Base-by-base conservation (phyloP, 2,888 invertebrate genomes). In the Falcaria lacertinaria region DNA sequence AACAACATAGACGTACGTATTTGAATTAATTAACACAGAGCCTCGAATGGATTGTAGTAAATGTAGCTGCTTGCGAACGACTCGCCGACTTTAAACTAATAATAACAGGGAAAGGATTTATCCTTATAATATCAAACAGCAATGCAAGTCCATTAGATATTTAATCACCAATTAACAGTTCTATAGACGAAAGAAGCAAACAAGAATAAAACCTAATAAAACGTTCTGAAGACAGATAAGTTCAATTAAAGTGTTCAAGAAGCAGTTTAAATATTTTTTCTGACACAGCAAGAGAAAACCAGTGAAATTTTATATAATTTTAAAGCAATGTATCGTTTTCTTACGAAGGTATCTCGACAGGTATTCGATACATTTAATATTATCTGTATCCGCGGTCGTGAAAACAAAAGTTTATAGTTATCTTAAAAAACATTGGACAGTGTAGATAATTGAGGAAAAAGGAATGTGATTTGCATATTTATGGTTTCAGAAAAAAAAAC, bases 1-100 rank as follows among this genome's bases (percentile, higher is more conserved):
- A 73, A 74, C 71, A 72, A 68, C 72, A 73, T 67, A 64, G 59
- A 68, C 54, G 62, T 65, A 11, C 7, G 28, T 28, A 69, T 74
- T 73, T 67, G 65, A 67, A 60, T 73, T 56, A 60, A 66, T 65
- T 66, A 72, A 77, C 68, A 65, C 64, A 52, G 60, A 4, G 1
- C 3, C 54, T 52, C 53, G 64, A 68, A 67, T 60, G 50, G 45
- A 28, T 3, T 28, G 28, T 22, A n/a, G n/a, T n/a, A n/a, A 22
- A 22, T 45, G 49, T 61, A 62, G 63, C 57, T 58, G 60, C 59
- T 59, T 55, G 52, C 50, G 57, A 54, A 58, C 64, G 50, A 60
- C 60, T 57, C 57, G 47, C 39, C 17, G 34, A 33, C 41, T 37
- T 22, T 60, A 54, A 57, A 54, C 57, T 60, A 63, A 62, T 60